Percentiles rank a stretch among this genome's conserved stretches.
These are phyloP conservation scores for Seriola rivoliana DNA, from an alignment of 2,113 vertebrate species.

Conservation along the genomic window DNA sequence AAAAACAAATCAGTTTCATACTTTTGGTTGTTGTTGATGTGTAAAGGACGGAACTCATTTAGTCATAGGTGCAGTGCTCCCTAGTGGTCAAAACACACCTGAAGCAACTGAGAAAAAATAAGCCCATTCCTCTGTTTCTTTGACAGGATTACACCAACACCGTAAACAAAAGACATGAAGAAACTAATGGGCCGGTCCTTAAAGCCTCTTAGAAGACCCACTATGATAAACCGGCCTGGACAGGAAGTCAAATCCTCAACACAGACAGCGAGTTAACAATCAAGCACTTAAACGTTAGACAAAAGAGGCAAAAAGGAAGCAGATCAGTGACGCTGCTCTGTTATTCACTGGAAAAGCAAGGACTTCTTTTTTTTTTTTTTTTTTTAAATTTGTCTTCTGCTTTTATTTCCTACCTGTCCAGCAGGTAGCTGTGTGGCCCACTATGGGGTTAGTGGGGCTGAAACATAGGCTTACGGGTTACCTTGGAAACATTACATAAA, in stretches of 20 bases:
- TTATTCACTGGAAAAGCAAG: not conserved
- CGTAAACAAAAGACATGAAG: conserved; percentile 73
- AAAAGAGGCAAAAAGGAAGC: conserved; percentile 50
- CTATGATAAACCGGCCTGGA: conserved; percentile 63
- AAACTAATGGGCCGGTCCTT: conserved; percentile 64
- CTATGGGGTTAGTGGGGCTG: not conserved
- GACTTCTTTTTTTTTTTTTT: not conserved
- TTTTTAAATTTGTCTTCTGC: not conserved
- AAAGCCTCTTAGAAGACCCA: conserved; percentile 70
- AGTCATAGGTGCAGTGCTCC: conserved; percentile 59
- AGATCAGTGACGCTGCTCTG: conserved; percentile 36
- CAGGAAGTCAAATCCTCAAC: conserved; percentile 60
- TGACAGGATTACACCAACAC: conserved; percentile 70
- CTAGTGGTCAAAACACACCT: conserved; percentile 63
- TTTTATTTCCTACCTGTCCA: conserved; percentile 67
- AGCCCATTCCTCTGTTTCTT: conserved; percentile 43
- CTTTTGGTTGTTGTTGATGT: conserved; percentile 28
- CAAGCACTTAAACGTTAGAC: conserved; percentile 63
- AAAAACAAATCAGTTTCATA: not conserved
- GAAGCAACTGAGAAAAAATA: conserved; percentile 19
- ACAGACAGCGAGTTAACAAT: conserved; percentile 54
- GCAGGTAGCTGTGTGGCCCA: conserved; percentile 63
- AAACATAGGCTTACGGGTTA: conserved; percentile 21
- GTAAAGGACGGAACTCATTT: conserved; percentile 20
- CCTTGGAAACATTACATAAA: conserved; percentile 21